Conservation (phyloP, 2,113 vertebrate genomes). For the Lasiurus borealis region DNA sequence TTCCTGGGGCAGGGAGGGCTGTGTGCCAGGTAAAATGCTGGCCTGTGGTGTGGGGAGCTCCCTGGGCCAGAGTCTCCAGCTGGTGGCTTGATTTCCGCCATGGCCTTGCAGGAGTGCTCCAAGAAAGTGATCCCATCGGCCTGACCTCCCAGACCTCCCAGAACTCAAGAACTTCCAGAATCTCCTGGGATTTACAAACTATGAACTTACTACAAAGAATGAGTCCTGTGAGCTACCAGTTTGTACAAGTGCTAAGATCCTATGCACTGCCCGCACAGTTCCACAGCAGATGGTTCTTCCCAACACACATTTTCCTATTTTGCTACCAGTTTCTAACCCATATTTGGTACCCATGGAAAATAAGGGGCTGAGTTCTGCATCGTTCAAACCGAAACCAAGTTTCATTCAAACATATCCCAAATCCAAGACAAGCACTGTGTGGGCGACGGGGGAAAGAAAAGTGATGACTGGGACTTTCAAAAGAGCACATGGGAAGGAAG, state of each 20-base stretch:
- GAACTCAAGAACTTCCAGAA: background rate
- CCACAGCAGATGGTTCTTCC: background rate
- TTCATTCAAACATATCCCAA: conserved; percentile 13
- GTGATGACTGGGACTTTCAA: background rate
- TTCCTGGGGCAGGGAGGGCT: background rate
- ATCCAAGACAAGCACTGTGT: conserved; percentile 65
- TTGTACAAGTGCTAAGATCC: background rate
- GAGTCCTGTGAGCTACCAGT: background rate
- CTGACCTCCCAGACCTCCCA: background rate
- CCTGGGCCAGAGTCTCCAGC: background rate
- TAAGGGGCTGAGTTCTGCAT: background rate
- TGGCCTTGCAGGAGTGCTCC: background rate
- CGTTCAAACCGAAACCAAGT: conserved; percentile 25
- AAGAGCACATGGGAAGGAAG: conserved; percentile 20
- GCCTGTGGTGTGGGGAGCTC: background rate
- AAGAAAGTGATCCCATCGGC: background rate
- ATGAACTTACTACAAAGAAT: background rate
- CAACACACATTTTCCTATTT: background rate
- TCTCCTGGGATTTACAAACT: background rate
- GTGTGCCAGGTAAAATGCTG: background rate
- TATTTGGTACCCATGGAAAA: background rate
- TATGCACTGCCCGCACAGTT: background rate
- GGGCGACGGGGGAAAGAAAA: background rate
- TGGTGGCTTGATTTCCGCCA: background rate
- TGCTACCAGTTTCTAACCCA: background rate